These are phyloP conservation scores for Drosophila erecta DNA, from an alignment of 1,140 invertebrate species.

Conservation along the genomic window DNA sequence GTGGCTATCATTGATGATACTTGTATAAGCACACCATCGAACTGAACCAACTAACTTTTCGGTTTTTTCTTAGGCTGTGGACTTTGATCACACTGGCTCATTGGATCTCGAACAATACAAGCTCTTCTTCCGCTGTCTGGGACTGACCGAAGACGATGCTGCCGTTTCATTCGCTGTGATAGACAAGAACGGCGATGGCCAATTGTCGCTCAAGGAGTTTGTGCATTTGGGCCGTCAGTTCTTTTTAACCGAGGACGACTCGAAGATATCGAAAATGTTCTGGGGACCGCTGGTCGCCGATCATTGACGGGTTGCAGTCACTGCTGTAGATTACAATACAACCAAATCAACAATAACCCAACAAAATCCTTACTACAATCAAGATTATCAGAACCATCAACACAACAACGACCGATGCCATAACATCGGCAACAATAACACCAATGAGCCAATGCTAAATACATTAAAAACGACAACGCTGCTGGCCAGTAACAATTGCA, in stretches of 20 bases:
- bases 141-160: conserved; percentile 89
- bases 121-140: conserved; percentile 92
- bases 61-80: conserved; percentile 88
- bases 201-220: conserved; percentile 91
- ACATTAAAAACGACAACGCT: conserved; percentile 26
- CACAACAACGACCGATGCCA: conserved; percentile 3
- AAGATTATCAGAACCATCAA: conserved; percentile 8
- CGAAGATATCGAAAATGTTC: conserved; percentile 91
- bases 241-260: conserved; percentile 91
- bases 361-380: conserved; percentile 10
- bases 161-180: conserved; percentile 91
- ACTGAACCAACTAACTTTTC: too few species aligned
- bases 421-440: conserved; percentile 27
- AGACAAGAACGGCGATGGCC: conserved; percentile 91
- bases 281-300: conserved; percentile 89
- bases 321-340: conserved; percentile 69
- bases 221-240: conserved; percentile 91
- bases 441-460: conserved; percentile 64
- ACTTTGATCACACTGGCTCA: conserved; percentile 91
- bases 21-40: too few species aligned
- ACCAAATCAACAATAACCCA: conserved; percentile 7
- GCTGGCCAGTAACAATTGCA: not conserved
- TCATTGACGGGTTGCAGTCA: conserved; percentile 81
- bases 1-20: too few species aligned
- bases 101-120: conserved; percentile 93